Evolutionary conservation across 2,888 invertebrate genomes (phyloP).

Genomic region (Ophion costatus): DNA sequence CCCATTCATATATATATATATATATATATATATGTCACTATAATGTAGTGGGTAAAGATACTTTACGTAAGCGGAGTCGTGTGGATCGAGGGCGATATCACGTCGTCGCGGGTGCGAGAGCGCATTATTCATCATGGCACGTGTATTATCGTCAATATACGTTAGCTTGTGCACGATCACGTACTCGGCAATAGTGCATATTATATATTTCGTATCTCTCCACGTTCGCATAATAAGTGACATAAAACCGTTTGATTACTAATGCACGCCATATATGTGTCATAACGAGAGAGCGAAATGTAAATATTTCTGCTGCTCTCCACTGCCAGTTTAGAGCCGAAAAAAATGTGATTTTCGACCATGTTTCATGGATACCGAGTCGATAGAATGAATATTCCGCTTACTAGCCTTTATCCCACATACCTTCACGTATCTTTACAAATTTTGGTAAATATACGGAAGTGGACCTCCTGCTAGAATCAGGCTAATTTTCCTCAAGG

Average conservation of each 20-base stretch:
- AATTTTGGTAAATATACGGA: no score
- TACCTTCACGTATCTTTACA: neutral
- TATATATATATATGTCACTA: neutral
- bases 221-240: conserved; percentile 46
- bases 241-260: conserved; percentile 52
- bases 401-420: neutral
- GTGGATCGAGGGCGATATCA: conserved; percentile 62
- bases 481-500: no score
- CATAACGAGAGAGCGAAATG: conserved; percentile 15
- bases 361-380: neutral
- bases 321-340: neutral
- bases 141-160: conserved; percentile 65
- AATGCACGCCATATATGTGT: neutral
- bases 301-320: neutral
- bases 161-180: conserved; percentile 42
- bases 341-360: neutral
- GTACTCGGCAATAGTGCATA: conserved; percentile 39
- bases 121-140: conserved; percentile 66
- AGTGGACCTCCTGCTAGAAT: no score
- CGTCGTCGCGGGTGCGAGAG: conserved; percentile 60
- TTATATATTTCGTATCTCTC: conserved; percentile 35
- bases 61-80: conserved; percentile 61
- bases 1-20: neutral
- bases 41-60: conserved; percentile 26
- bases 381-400: neutral